phyloP scores from a whole-genome alignment of 2,797 vertebrate genomes.

The Fundulus diaphanus region DNA sequence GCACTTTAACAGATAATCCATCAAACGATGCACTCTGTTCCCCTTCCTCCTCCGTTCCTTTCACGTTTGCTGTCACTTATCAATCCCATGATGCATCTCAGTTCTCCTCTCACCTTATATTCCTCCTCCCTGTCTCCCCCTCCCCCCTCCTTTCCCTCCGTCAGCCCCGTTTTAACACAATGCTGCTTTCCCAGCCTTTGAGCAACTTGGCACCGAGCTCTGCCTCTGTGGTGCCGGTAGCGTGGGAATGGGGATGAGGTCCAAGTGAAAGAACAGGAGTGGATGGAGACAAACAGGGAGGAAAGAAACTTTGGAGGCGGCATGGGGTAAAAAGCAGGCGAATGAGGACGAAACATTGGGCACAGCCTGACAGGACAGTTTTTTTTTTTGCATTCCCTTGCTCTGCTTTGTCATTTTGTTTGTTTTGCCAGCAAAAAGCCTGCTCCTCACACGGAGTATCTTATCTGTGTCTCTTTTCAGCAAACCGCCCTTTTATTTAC shows the following conservation, averaged over 20 bases:
- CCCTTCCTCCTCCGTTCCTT: not conserved
- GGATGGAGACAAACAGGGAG: constrained; percentile 13
- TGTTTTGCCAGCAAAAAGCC: not conserved
- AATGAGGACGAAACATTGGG: not conserved
- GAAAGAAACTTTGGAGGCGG: constrained; percentile 17
- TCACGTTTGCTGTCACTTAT: constrained; percentile 28
- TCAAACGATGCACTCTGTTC: constrained; percentile 47
- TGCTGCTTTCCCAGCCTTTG: constrained; percentile 12
- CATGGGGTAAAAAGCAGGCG: not conserved
- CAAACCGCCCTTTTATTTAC: not conserved
- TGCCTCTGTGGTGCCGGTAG: constrained; percentile 54
- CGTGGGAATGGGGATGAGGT: constrained; percentile 73
- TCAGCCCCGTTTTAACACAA: constrained; percentile 17
- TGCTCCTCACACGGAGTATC: not conserved
- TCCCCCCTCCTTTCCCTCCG: constrained; percentile 1
- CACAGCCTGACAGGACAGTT: not conserved
- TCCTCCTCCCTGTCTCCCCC: not conserved
- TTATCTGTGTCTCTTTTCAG: not conserved
- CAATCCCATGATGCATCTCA: constrained; percentile 8
- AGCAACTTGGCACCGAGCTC: constrained; percentile 49
- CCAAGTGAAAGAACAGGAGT: constrained; percentile 42
- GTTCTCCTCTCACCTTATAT: constrained; percentile 10
- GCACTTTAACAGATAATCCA: constrained; percentile 74
- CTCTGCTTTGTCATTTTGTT: not conserved
- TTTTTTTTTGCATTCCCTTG: not conserved